Conservation (phyloP, 1,140 invertebrate species). For the Latrodectus geometricus region DNA sequence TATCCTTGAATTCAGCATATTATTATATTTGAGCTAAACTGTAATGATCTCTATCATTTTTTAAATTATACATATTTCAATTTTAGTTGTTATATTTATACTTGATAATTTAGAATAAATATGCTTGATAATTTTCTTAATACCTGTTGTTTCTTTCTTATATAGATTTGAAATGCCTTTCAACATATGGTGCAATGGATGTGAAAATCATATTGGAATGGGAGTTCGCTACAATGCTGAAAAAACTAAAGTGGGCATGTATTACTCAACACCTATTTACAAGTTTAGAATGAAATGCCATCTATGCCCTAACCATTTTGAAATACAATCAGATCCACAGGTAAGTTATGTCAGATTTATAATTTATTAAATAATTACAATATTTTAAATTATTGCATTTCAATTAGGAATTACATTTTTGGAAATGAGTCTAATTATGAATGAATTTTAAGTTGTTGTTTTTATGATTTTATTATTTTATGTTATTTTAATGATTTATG, state of each 20-base stretch:
- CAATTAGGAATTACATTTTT: background rate
- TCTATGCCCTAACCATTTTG: constrained; percentile 96
- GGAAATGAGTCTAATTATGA: background rate
- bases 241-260: constrained; percentile 98
- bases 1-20: too few species aligned
- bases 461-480: too few species aligned
- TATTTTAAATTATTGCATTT: background rate
- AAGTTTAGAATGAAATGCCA: constrained; percentile 99
- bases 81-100: too few species aligned
- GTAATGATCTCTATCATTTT: too few species aligned
- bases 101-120: background rate
- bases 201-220: constrained; percentile 98
- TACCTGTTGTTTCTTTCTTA: constrained; percentile 14
- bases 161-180: constrained; percentile 98
- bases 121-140: background rate
- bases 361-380: background rate
- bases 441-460: too few species aligned
- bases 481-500: too few species aligned
- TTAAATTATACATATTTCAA: too few species aligned
- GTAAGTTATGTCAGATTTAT: constrained; percentile 73
- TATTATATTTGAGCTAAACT: too few species aligned
- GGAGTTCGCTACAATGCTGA: constrained; percentile 99
- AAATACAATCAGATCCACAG: constrained; percentile 98
- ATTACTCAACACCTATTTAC: constrained; percentile 97
- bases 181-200: constrained; percentile 99